phyloP scores from a whole-genome alignment of 2,888 invertebrate genomes.

The Spicauda simplicius region DNA sequence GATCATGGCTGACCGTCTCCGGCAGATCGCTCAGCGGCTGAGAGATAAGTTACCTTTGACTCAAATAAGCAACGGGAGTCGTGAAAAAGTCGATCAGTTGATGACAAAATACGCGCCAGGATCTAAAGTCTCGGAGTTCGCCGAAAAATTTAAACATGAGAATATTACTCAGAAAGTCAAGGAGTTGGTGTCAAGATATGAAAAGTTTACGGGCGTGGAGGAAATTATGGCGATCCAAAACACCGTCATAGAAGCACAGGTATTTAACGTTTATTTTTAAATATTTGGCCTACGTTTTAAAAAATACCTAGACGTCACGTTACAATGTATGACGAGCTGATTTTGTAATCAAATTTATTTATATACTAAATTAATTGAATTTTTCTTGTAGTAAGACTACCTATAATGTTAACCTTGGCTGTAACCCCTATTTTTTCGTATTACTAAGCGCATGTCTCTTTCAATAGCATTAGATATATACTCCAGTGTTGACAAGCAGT shows the following conservation, averaged over 20 bases:
- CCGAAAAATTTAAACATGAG: constrained; percentile 70
- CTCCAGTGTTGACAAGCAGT: no score
- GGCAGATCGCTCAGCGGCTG: constrained; percentile 67
- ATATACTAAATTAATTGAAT: no score
- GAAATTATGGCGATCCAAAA: constrained; percentile 91
- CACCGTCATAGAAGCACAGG: constrained; percentile 88
- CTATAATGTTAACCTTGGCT: no score
- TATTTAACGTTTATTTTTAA: constrained; percentile 45
- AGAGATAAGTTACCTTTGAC: constrained; percentile 67
- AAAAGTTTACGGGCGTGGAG: constrained; percentile 90
- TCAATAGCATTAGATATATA: no score
- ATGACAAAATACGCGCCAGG: constrained; percentile 70
- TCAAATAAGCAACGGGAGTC: constrained; percentile 54
- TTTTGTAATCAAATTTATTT: not conserved
- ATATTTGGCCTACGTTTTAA: not conserved
- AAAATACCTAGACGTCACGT: not conserved
- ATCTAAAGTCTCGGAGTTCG: constrained; percentile 64
- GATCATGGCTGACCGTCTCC: constrained; percentile 75
- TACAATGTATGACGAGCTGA: not conserved
- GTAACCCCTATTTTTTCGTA: no score
- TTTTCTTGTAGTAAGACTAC: no score
- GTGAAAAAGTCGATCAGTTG: constrained; percentile 71
- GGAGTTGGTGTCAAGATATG: constrained; percentile 86
- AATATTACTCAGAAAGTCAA: constrained; percentile 64
- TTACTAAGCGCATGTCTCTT: no score